These are phyloP conservation scores for Trachelus stipa DNA, from an alignment of 2,888 invertebrate genomes.

Conservation along the genomic window DNA sequence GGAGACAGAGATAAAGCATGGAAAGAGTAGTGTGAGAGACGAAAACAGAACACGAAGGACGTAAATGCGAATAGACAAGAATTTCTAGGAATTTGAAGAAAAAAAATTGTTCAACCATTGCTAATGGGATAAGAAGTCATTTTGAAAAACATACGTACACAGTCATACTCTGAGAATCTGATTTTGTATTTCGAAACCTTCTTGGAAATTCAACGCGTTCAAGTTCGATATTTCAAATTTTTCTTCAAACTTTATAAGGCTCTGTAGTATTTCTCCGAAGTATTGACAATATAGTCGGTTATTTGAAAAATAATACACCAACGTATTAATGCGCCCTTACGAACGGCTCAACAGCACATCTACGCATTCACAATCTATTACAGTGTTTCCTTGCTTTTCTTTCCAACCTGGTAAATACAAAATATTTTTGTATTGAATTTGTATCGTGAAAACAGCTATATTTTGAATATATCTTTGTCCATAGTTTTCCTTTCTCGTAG, in stretches of 20 bases:
- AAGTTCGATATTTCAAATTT: conserved; percentile 23
- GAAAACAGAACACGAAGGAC: conserved; percentile 45
- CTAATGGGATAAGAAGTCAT: not conserved
- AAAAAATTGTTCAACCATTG: not conserved
- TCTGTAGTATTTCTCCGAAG: not conserved
- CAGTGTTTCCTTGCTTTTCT: not conserved
- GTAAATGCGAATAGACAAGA: conserved; percentile 32
- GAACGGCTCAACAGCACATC: not conserved
- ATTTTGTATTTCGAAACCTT: conserved; percentile 17
- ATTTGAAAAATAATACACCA: not conserved
- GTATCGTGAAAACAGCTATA: not conserved
- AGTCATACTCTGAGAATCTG: not conserved
- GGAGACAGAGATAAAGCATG: not conserved
- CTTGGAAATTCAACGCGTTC: conserved; percentile 29
- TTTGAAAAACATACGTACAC: not conserved
- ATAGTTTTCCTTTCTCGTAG: not conserved
- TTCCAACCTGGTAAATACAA: not conserved
- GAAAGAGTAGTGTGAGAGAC: conserved; percentile 22
- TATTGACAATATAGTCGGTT: not conserved
- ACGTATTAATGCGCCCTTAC: not conserved
- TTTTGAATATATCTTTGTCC: not conserved
- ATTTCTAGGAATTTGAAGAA: conserved; percentile 10
- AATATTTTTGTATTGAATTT: not conserved
- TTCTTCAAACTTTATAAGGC: not conserved
- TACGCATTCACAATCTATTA: not conserved